Evolutionary conservation across 2,113 vertebrate species (phyloP), one percentile per base, ranked within the genome.

Genomic region (Xenopus borealis): DNA sequence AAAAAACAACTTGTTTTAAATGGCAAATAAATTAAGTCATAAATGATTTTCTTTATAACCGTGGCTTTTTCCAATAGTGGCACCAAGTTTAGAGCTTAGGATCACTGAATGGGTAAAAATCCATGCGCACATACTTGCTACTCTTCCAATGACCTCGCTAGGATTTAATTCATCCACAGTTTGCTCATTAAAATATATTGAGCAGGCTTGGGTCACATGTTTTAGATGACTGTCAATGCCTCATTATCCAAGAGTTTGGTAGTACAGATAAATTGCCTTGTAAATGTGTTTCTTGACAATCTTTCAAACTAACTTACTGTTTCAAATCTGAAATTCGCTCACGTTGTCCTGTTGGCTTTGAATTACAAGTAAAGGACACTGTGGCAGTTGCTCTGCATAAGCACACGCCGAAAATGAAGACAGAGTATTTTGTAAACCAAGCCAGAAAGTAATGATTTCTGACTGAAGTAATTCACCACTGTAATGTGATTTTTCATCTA

Each of bases 141-240:
- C 66, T 75, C 66, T 69, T 75, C 65, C 61, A 69, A 62, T 75
- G 72, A 75, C 72, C 72, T 75, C 66, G 61, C 57, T 33, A 61
- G 66, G 23, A 69, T 47, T 75, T 58, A 75, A 69, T 62, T 52
- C 55, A 75, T 69, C 66, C 66, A 75, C 66, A 58, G 14, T 68
- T 75, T 62, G 55, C 53, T 75, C 72, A 75, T 75, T 75, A 75
- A 75, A 75, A 75, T 75, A 75, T 75, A 75, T 68, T 69, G 72
- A 62, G 66, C 57, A 33, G 66, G 61, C 65, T 12, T 53, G 68
- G 72, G 72, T 75, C 72, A 69, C 72, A 75, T 75, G 69, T 75
- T 75, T 75, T 62, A 69, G 65, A 69, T 75, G 72, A 75, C 72
- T 75, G 58, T 62, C 72, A 75, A 75, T 75, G 66, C 55, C 66